Evolutionary conservation across 2,888 invertebrate genomes (phyloP).

Genomic region (Catocala fraxini): DNA sequence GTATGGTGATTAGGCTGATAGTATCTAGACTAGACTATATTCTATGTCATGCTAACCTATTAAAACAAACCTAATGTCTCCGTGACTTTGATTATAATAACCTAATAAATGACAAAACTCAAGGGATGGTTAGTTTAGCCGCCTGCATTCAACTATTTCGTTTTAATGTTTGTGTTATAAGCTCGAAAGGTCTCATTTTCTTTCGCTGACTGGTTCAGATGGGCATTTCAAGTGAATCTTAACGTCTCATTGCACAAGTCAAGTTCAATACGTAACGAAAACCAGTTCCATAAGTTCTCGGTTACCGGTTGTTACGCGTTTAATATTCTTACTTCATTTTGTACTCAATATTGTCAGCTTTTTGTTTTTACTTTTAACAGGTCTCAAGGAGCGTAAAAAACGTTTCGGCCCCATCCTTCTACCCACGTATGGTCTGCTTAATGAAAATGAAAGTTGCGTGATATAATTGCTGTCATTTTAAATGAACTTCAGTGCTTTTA

Average conservation of each 20-base stretch:
- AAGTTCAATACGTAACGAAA: constrained; percentile 74
- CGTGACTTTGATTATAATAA: too few relatives aligned
- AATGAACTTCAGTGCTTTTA: constrained; percentile 10
- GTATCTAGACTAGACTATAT: too few relatives aligned
- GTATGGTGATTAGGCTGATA: too few relatives aligned
- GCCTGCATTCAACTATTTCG: too few relatives aligned
- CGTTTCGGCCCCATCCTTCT: constrained; percentile 9
- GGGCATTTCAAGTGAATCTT: constrained; percentile 53
- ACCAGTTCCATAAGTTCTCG: constrained; percentile 72
- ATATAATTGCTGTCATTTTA: not conserved
- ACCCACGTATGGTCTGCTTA: not conserved
- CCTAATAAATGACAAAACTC: too few relatives aligned
- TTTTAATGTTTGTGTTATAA: too few relatives aligned
- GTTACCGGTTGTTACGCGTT: constrained; percentile 72
- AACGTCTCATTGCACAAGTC: constrained; percentile 55
- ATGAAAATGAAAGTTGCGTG: constrained; percentile 8
- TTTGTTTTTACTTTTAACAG: constrained; percentile 37
- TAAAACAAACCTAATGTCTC: too few relatives aligned
- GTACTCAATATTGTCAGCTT: constrained; percentile 59
- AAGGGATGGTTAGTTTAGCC: too few relatives aligned
- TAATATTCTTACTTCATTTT: constrained; percentile 69
- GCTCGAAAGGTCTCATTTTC: constrained; percentile 14
- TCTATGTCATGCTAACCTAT: too few relatives aligned
- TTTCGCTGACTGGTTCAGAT: constrained; percentile 45
- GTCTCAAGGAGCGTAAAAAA: constrained; percentile 17